Evolutionary conservation across 1,140 invertebrate species (phyloP).

Genomic region (Diachasma alloeum): DNA sequence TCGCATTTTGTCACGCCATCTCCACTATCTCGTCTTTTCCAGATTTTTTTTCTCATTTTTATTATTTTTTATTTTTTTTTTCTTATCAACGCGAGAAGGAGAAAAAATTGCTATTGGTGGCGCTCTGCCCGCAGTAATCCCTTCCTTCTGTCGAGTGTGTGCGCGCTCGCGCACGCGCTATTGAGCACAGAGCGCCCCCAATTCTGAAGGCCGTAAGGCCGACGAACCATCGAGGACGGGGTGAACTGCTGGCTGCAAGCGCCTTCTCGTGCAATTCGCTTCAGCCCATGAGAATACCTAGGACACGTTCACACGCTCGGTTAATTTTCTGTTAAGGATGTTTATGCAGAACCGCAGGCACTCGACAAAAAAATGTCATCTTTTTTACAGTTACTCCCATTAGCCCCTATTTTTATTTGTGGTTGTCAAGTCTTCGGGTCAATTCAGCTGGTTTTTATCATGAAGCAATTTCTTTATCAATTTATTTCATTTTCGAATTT

Average conservation of each 20-base stretch:
- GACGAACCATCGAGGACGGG: constrained; percentile 63
- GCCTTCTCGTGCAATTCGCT: constrained; percentile 35
- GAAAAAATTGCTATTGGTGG: not conserved
- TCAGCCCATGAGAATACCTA: constrained; percentile 34
- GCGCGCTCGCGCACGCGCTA: not conserved
- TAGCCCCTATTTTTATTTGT: too few species aligned
- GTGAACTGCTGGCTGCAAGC: constrained; percentile 46
- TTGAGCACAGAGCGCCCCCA: constrained; percentile 42
- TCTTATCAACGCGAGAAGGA: not conserved
- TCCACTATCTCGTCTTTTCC: not conserved
- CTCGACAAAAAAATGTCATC: too few species aligned
- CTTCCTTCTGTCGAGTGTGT: not conserved
- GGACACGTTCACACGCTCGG: constrained; percentile 46
- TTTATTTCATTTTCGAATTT: too few species aligned
- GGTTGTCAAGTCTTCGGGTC: too few species aligned
- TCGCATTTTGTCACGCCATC: constrained; percentile 14
- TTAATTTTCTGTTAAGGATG: not conserved
- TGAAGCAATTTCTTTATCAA: too few species aligned
- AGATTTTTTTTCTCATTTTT: not conserved
- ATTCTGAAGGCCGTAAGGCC: constrained; percentile 61
- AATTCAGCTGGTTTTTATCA: too few species aligned
- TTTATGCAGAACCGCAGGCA: too few species aligned
- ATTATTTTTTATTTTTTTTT: too few species aligned
- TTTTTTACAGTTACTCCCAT: too few species aligned
- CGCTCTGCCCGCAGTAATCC: not conserved